Evolutionary conservation across 2,113 vertebrate species (phyloP).

Genomic region (Nycticorax nycticorax): DNA sequence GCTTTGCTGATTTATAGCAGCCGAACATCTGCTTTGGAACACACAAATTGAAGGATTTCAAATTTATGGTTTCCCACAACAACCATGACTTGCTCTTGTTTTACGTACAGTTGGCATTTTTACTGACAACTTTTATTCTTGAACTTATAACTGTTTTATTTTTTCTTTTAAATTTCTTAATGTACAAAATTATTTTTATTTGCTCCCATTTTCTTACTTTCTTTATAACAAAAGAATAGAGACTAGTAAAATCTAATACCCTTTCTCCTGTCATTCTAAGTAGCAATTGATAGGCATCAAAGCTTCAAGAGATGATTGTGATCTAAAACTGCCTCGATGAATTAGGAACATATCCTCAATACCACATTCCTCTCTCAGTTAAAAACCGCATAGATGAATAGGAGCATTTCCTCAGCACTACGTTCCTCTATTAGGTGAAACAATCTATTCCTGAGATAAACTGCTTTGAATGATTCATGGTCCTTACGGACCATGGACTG

Average conservation of each 20-base stretch:
- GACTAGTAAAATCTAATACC: background rate
- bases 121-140: background rate
- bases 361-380: background rate
- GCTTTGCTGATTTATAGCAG: conserved; percentile 22
- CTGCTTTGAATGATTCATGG: background rate
- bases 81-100: background rate
- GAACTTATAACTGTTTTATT: background rate
- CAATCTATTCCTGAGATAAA: background rate
- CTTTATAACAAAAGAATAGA: background rate
- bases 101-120: background rate
- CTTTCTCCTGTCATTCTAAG: background rate
- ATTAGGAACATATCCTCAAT: background rate
- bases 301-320: background rate
- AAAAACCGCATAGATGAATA: background rate
- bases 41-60: background rate
- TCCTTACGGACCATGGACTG: background rate
- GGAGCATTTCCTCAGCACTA: background rate
- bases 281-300: background rate
- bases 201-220: background rate
- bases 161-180: background rate
- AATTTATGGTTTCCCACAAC: background rate
- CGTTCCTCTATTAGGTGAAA: background rate
- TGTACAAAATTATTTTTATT: background rate
- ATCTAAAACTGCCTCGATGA: background rate
- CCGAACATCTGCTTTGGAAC: conserved; percentile 23